Evolutionary conservation across 2,888 invertebrate species (phyloP).

Genomic region (Hypselothyrea guttata): DNA sequence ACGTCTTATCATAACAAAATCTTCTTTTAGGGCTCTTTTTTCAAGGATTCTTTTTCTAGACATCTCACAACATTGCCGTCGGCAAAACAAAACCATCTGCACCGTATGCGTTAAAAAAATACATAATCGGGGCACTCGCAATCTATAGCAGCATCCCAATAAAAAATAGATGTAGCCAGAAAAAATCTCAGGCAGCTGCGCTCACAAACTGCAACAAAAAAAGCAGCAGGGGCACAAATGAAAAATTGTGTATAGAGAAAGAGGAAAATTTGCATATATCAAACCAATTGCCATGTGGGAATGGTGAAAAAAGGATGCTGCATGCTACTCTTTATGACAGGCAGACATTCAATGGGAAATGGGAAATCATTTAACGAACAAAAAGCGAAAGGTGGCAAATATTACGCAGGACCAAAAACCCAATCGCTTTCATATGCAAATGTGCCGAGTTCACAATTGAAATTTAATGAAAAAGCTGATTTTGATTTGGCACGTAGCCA

Average conservation of each 20-base stretch:
- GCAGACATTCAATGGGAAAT: constrained; percentile 40
- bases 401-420: constrained; percentile 40
- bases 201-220: constrained; percentile 47
- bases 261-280: constrained; percentile 71
- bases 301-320: constrained; percentile 49
- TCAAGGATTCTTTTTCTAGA: too few species aligned
- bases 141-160: constrained; percentile 37
- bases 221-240: constrained; percentile 23
- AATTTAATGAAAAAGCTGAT: constrained; percentile 62
- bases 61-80: too few species aligned
- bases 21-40: too few species aligned
- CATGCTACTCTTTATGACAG: constrained; percentile 54
- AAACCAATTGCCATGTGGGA: constrained; percentile 62
- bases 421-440: constrained; percentile 77
- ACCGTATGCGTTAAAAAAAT: constrained; percentile 3
- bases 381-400: constrained; percentile 71
- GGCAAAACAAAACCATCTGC: constrained; percentile 24
- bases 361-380: constrained; percentile 67
- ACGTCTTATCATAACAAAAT: too few species aligned
- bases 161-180: constrained; percentile 27
- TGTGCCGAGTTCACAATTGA: constrained; percentile 46
- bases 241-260: constrained; percentile 15
- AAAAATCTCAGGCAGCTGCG: constrained; percentile 58
- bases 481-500: constrained; percentile 74
- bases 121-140: constrained; percentile 12